Base-by-base conservation (phyloP, 1,140 invertebrate genomes). In the Drosophila carrolli region DNA sequence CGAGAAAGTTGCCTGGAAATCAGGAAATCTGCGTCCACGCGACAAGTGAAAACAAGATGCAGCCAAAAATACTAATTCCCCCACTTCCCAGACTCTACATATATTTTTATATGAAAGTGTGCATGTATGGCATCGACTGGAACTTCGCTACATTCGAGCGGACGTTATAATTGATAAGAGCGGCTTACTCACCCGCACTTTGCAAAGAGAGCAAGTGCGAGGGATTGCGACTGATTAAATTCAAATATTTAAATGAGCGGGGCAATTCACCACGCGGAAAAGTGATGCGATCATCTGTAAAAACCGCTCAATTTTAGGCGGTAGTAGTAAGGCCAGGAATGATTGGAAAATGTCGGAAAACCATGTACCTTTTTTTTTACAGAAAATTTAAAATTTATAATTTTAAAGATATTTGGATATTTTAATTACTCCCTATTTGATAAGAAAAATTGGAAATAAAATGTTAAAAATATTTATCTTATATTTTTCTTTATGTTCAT, bases 11-110 rank as follows among this genome's bases (percentile, higher is more conserved):
- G 70, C 44, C 65, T 71, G 43, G 60, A 75, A 66, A 75, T 75
- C 61, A 63, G 73, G 59, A 71, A 53, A 62, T 63, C 66, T 67
- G 35, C 65, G 37, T 75, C 73, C 73, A 75, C 29, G 70, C 70
- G 72, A 75, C 73, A 75, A 75, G 73, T 75, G 73, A 75, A 75
- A 75, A 75, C 73, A 57, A 75, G 72, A 68, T 68, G 71, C 71
- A 51, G 38, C 73, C 73, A 66, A 76, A 75, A 75, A 76, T 76
- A 76, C 56, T 44, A 19, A 37, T 67, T 43, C 61, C 19, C 66
- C 29, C 66, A 16, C 38, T 57, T 40, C 35, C 51, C 38, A 70
- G 51, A 32, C 37, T 38, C 40, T 56, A 55, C 13, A 11, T 35
- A 38, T 37, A 16, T 65, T n/a, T n/a, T 9, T 41, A 13, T 4